phyloP scores from a whole-genome alignment of 2,113 vertebrate genomes.

The Psettodes erumei region DNA sequence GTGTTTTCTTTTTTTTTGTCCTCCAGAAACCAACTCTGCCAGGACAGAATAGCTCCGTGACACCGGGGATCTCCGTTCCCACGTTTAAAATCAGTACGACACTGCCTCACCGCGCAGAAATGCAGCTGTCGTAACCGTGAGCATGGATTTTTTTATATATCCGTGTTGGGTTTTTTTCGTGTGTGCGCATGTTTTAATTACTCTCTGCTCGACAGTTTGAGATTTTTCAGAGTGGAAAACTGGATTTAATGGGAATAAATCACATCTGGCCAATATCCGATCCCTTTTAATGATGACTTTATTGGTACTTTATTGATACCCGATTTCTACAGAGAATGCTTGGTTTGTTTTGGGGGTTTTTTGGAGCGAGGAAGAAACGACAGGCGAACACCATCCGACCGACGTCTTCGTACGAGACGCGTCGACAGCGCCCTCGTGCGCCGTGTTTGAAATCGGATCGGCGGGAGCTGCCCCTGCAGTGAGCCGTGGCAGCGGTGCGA shows the following conservation, averaged over 20 bases:
- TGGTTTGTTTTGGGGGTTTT: too few relatives aligned
- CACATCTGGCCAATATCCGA: neutral
- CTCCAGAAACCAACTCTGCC: neutral
- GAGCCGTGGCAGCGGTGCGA: too few relatives aligned
- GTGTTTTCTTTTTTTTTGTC: too few relatives aligned
- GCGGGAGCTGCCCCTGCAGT: too few relatives aligned
- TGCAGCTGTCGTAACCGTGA: neutral
- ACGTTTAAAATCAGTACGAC: neutral
- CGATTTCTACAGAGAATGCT: neutral
- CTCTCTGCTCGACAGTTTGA: neutral
- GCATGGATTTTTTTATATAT: too few relatives aligned
- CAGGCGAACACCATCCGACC: too few relatives aligned
- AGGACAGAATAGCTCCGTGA: neutral
- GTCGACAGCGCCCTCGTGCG: too few relatives aligned
- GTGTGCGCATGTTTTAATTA: too few relatives aligned
- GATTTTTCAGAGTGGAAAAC: neutral
- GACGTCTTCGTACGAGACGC: too few relatives aligned
- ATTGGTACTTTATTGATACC: neutral
- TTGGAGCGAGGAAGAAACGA: neutral
- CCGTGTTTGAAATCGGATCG: too few relatives aligned
- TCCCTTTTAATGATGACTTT: neutral
- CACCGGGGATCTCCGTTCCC: neutral
- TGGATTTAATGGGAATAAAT: conserved; percentile 3
- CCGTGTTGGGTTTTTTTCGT: too few relatives aligned
- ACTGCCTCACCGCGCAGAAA: neutral